Conservation (phyloP, 2,113 vertebrate genomes). For the Cepphus grylle region DNA sequence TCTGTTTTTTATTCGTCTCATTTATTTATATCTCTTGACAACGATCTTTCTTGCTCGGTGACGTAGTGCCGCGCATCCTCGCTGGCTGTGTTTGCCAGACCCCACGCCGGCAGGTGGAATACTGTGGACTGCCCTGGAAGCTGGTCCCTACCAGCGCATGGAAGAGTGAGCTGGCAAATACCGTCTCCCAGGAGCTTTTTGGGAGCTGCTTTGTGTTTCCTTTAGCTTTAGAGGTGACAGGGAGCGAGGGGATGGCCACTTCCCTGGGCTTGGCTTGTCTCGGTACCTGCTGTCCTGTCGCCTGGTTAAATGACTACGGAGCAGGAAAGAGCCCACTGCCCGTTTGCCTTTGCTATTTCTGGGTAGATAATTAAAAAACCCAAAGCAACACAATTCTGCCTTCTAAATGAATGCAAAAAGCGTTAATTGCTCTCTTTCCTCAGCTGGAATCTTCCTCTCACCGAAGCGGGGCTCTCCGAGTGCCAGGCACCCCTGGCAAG, state of each 20-base stretch:
- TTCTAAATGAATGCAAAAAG: not conserved
- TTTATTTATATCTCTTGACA: not conserved
- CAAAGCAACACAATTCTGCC: not conserved
- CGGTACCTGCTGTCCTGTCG: fast-evolving
- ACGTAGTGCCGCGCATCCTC: not conserved
- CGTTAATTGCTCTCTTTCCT: not conserved
- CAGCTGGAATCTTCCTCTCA: not conserved
- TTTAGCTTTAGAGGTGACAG: not conserved
- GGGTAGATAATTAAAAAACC: not conserved
- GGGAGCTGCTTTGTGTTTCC: not conserved
- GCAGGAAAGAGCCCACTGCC: not conserved
- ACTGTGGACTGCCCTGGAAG: not conserved
- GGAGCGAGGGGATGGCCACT: not conserved
- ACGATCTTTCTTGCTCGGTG: fast-evolving
- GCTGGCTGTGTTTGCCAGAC: not conserved
- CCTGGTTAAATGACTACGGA: not conserved
- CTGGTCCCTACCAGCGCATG: fast-evolving
- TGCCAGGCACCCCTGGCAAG: not conserved
- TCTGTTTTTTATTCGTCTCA: not conserved
- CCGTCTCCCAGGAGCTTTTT: not conserved
- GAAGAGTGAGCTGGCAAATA: not conserved
- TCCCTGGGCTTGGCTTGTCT: fast-evolving
- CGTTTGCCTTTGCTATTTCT: not conserved
- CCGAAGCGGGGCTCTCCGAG: not conserved
- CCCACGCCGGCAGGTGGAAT: fast-evolving